Evolutionary conservation across 2,113 vertebrate species (phyloP).

Genomic region (Peromyscus polionotus): DNA sequence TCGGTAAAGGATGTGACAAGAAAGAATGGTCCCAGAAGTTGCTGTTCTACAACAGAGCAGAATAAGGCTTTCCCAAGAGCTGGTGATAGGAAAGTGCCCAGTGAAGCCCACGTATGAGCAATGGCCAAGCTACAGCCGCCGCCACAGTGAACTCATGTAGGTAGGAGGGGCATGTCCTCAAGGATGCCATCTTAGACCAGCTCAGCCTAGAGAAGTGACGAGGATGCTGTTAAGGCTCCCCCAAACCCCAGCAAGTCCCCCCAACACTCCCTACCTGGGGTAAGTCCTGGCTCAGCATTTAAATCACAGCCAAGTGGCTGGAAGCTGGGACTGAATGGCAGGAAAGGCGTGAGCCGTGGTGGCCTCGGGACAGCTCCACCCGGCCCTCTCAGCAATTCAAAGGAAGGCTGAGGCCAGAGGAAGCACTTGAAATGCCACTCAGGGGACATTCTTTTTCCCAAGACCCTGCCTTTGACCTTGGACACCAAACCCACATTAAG

Average conservation of each 20-base stretch:
- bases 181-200: not conserved
- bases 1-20: not conserved
- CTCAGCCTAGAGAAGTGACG: not conserved
- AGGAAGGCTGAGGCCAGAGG: slow-evolving; percentile 59
- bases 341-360: slow-evolving; percentile 67
- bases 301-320: not conserved
- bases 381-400: slow-evolving; percentile 20
- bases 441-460: slow-evolving; percentile 46
- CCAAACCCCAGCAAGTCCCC: not conserved
- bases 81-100: not conserved
- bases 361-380: not conserved
- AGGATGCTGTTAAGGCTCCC: not conserved
- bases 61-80: not conserved
- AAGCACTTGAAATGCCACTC: slow-evolving; percentile 66
- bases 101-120: fast-evolving
- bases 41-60: not conserved
- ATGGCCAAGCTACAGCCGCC: not conserved
- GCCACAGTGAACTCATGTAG: not conserved
- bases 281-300: not conserved
- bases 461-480: slow-evolving; percentile 50
- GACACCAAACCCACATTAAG: not conserved
- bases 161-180: not conserved
- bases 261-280: not conserved
- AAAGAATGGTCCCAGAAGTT: not conserved
- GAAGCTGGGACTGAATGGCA: slow-evolving; percentile 60